A percentile compares a stretch with the other conserved stretches of the same genome.
phyloP scores from a whole-genome alignment of 2,888 invertebrate species.

The Tuta absoluta region DNA sequence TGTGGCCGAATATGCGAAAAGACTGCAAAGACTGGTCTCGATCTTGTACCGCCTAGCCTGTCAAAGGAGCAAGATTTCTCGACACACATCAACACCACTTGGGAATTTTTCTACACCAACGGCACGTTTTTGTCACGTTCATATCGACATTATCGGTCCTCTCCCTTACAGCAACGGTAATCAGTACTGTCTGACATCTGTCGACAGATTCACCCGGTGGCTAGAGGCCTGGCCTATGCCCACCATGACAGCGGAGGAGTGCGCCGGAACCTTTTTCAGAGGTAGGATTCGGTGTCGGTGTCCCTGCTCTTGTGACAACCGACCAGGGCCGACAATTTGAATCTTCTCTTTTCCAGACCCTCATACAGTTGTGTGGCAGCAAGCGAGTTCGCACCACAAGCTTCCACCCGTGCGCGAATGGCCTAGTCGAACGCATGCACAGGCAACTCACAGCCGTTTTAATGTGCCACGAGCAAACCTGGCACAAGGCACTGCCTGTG shows the following conservation, averaged over 20 bases:
- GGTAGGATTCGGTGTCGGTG: constrained; percentile 63
- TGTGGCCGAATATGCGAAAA: constrained; percentile 4
- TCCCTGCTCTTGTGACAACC: constrained; percentile 44
- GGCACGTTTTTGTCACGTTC: constrained; percentile 6
- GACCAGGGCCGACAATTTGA: constrained; percentile 46
- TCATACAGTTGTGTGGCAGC: constrained; percentile 30
- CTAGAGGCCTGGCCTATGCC: constrained; percentile 45
- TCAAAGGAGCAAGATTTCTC: neutral
- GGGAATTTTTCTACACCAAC: constrained; percentile 4
- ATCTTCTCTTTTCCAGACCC: constrained; percentile 34
- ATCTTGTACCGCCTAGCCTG: neutral
- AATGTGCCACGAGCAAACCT: constrained; percentile 35
- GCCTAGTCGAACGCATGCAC: constrained; percentile 35
- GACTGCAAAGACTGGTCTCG: neutral
- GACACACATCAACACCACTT: constrained; percentile 9
- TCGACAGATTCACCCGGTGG: constrained; percentile 25
- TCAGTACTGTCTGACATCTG: constrained; percentile 38
- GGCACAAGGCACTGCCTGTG: constrained; percentile 33
- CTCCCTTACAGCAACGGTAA: constrained; percentile 1
- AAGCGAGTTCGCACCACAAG: too few species aligned
- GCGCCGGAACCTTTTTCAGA: constrained; percentile 47
- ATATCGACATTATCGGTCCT: too few species aligned
- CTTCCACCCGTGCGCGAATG: too few species aligned
- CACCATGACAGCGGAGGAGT: constrained; percentile 52
- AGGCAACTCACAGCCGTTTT: constrained; percentile 43